phyloP scores from a whole-genome alignment of 2,888 invertebrate species.

The Zootermopsis nevadensis region DNA sequence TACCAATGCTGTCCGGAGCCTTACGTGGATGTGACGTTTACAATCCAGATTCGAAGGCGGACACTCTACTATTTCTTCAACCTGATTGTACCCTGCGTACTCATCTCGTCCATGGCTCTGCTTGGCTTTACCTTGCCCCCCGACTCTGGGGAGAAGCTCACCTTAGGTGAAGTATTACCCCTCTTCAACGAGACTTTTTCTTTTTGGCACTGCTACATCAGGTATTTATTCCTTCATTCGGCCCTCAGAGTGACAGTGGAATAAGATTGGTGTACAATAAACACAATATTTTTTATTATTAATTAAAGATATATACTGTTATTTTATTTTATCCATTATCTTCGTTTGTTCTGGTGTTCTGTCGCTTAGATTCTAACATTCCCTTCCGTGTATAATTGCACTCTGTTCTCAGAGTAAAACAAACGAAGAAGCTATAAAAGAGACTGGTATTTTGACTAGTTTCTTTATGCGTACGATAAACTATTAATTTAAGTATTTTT shows the following conservation, averaged over 20 bases:
- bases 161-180: constrained; percentile 77
- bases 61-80: constrained; percentile 99
- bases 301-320: too few relatives aligned
- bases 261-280: background rate
- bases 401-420: too few relatives aligned
- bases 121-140: constrained; percentile 98
- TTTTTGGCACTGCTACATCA: background rate
- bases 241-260: background rate
- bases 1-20: constrained; percentile 96
- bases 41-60: constrained; percentile 94
- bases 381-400: too few relatives aligned
- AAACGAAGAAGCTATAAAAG: too few relatives aligned
- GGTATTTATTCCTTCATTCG: background rate
- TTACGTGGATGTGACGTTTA: constrained; percentile 96
- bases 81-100: constrained; percentile 98
- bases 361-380: too few relatives aligned
- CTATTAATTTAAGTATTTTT: too few relatives aligned
- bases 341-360: too few relatives aligned
- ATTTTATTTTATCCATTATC: too few relatives aligned
- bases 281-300: background rate
- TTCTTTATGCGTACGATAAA: too few relatives aligned
- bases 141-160: constrained; percentile 96
- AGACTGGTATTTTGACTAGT: too few relatives aligned
- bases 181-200: background rate
- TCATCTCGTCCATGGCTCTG: constrained; percentile 98